Conservation (phyloP, 2,113 vertebrate genomes). For the Clarias batrachus region DNA sequence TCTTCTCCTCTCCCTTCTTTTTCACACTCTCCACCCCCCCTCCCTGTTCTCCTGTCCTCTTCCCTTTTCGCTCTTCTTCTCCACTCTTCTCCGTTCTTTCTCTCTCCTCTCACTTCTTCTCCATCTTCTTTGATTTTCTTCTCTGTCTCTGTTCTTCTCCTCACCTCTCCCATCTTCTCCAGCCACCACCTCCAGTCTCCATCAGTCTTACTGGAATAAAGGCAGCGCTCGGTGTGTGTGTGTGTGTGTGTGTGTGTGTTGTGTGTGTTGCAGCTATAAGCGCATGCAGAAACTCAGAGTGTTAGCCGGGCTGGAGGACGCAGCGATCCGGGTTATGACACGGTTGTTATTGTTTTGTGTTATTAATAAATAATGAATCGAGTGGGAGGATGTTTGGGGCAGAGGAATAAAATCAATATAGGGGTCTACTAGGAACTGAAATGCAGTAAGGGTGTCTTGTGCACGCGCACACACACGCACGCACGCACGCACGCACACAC, state of each 20-base stretch:
- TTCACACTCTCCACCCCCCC: not conserved
- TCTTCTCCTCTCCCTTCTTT: constrained; percentile 49
- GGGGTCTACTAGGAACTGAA: constrained; percentile 57
- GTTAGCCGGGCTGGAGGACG: constrained; percentile 57
- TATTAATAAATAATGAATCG: constrained; percentile 72
- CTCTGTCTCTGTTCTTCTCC: not conserved
- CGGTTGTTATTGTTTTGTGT: constrained; percentile 70
- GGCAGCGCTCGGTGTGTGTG: not conserved
- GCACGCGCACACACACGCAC: not conserved
- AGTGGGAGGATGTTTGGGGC: constrained; percentile 52
- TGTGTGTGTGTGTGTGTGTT: not conserved
- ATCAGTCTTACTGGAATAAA: not conserved
- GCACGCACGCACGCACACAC: not conserved
- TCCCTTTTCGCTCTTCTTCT: constrained; percentile 16
- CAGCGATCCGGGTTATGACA: constrained; percentile 65
- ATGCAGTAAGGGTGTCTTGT: constrained; percentile 40
- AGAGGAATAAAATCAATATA: constrained; percentile 66
- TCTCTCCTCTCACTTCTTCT: not conserved
- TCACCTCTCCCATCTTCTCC: not conserved
- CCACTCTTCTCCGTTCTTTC: constrained; percentile 26
- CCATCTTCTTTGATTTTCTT: not conserved
- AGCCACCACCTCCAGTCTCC: not conserved
- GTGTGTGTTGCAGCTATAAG: constrained; percentile 12
- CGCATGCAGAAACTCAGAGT: constrained; percentile 45
- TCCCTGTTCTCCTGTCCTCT: not conserved